Percentiles rank a stretch among this genome's conserved stretches.
Evolutionary conservation across 2,888 invertebrate genomes (phyloP).

Genomic region (Didymodactylos carnosus): DNA sequence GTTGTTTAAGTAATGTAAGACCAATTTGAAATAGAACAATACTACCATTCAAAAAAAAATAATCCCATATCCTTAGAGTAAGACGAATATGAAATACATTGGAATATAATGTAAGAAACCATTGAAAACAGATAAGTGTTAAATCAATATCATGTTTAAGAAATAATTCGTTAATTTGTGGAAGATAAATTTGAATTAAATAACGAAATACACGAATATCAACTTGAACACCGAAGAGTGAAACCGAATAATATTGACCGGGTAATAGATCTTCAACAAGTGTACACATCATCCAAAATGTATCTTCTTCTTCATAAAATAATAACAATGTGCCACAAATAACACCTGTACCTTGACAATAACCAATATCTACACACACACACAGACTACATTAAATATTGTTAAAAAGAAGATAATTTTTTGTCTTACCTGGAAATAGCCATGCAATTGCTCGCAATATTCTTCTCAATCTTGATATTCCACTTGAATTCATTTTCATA

Average conservation of each 20-base stretch:
- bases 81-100: slow-evolving; percentile 78
- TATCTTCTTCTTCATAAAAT: slow-evolving; percentile 88
- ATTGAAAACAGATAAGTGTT: slow-evolving; percentile 79
- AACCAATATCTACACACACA: slow-evolving; percentile 23
- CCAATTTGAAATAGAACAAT: slow-evolving; percentile 78
- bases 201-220: slow-evolving; percentile 86
- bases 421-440: slow-evolving; percentile 51
- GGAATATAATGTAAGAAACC: slow-evolving; percentile 89
- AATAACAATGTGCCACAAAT: slow-evolving; percentile 77
- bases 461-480: slow-evolving; percentile 68
- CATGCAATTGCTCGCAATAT: slow-evolving; percentile 75
- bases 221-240: slow-evolving; percentile 48
- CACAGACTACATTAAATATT: background rate
- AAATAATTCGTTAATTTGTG: slow-evolving; percentile 64
- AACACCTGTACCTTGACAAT: slow-evolving; percentile 24
- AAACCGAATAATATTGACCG: slow-evolving; percentile 85
- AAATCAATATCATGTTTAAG: slow-evolving; percentile 69
- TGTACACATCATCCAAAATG: slow-evolving; percentile 96
- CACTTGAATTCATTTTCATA: slow-evolving; percentile 65
- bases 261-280: slow-evolving; percentile 94
- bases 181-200: slow-evolving; percentile 65
- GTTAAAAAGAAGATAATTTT: too few relatives aligned
- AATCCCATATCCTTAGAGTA: slow-evolving; percentile 77
- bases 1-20: slow-evolving; percentile 72
- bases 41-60: slow-evolving; percentile 86